These are phyloP conservation scores for Iphiclides podalirius DNA, from an alignment of 2,888 invertebrate genomes.

Conservation along the genomic window DNA sequence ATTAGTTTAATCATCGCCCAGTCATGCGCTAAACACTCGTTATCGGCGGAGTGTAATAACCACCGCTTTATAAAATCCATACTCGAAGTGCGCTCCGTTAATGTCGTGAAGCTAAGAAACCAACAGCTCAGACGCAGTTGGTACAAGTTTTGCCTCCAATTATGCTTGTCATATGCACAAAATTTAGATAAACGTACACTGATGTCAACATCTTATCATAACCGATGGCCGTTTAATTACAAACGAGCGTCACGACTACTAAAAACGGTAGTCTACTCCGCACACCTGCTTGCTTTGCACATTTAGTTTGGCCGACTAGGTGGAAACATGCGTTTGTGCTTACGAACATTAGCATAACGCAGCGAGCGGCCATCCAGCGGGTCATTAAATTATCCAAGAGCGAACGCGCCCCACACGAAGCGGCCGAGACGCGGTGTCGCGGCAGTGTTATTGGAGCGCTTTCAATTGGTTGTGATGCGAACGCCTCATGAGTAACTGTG, in stretches of 20 bases:
- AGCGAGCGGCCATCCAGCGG: constrained; percentile 38
- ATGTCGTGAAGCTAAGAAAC: background rate
- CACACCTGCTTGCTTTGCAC: constrained; percentile 5
- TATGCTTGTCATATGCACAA: constrained; percentile 1
- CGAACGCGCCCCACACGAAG: constrained; percentile 67
- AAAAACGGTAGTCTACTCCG: constrained; percentile 6
- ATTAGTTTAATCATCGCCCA: constrained; percentile 20
- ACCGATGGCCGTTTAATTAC: constrained; percentile 11
- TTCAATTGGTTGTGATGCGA: constrained; percentile 76
- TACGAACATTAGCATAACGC: constrained; percentile 31
- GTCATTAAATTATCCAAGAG: constrained; percentile 59
- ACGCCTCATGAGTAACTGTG: constrained; percentile 65
- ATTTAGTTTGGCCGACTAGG: constrained; percentile 10
- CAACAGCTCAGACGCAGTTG: no score
- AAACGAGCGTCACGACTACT: background rate
- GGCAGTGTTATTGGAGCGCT: constrained; percentile 55
- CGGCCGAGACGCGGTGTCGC: constrained; percentile 62
- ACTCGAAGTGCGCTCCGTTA: constrained; percentile 2
- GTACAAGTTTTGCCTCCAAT: no score
- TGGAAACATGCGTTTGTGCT: constrained; percentile 21
- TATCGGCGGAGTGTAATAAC: constrained; percentile 18
- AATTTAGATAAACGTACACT: constrained; percentile 9
- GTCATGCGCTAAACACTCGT: constrained; percentile 20
- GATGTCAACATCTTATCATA: constrained; percentile 9
- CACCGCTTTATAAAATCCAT: constrained; percentile 13